Percentiles rank a stretch among this genome's conserved stretches.
phyloP scores from a whole-genome alignment of 2,888 invertebrate species.

The Erynnis tages region DNA sequence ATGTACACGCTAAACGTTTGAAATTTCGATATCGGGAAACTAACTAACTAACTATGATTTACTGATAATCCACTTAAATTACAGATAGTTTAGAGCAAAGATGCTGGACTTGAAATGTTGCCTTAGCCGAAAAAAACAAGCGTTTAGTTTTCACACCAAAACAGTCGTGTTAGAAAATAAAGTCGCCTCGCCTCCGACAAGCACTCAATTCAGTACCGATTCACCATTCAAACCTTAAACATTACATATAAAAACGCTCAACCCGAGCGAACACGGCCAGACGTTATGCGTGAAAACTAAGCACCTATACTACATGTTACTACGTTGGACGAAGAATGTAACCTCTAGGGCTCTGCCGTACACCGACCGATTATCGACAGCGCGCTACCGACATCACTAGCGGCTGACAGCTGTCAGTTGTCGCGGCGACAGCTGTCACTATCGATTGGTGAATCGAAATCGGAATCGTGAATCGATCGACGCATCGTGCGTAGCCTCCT shows the following conservation, averaged over 20 bases:
- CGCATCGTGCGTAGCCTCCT: conserved; percentile 44
- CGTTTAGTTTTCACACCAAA: conserved; percentile 61
- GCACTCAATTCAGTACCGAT: not conserved
- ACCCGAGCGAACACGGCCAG: not conserved
- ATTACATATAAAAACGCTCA: conserved; percentile 13
- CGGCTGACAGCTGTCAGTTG: conserved; percentile 24
- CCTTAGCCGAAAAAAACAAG: conserved; percentile 50
- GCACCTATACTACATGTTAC: conserved; percentile 58
- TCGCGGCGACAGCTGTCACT: conserved; percentile 19
- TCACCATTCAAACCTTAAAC: conserved; percentile 8
- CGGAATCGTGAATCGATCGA: conserved; percentile 44
- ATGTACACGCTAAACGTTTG: conserved; percentile 33
- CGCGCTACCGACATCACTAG: conserved; percentile 13
- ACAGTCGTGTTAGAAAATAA: conserved; percentile 21
- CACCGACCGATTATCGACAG: conserved; percentile 51
- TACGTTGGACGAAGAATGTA: conserved; percentile 76
- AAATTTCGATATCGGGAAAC: conserved; percentile 29
- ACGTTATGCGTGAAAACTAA: conserved; percentile 58
- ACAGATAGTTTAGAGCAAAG: conserved; percentile 50
- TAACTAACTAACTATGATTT: conserved; percentile 43
- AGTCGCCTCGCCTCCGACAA: not conserved
- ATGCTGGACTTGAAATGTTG: conserved; percentile 46
- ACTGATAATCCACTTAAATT: conserved; percentile 35
- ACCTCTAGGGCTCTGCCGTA: conserved; percentile 52
- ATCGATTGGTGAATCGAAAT: conserved; percentile 1